Percentiles rank a stretch among this genome's conserved stretches.
phyloP scores from a whole-genome alignment of 64 coral and sea anemone species.

The Actinia equina region DNA sequence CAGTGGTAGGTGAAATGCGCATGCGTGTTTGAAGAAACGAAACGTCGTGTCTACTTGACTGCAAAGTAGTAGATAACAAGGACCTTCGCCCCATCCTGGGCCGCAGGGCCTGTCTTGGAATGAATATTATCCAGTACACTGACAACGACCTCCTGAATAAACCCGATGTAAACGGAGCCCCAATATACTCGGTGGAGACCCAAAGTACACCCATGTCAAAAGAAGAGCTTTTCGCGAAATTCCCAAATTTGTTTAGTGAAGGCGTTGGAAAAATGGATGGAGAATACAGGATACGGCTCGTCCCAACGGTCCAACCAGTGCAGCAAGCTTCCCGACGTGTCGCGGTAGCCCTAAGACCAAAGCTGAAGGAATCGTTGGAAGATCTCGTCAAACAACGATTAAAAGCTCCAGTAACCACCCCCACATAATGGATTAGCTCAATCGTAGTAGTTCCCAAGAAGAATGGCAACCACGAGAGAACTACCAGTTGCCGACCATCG shows the following conservation, averaged over 20 bases:
- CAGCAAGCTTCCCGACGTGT: no score
- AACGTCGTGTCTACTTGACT: constrained; percentile 16
- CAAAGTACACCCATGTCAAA: not conserved
- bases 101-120: not conserved
- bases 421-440: no score
- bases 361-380: no score
- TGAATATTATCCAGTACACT: constrained; percentile 13
- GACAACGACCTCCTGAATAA: constrained; percentile 27
- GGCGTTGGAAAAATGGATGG: not conserved
- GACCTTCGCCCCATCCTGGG: constrained; percentile 1
- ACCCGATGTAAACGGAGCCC: not conserved
- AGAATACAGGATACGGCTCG: not conserved
- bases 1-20: not conserved
- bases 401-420: no score
- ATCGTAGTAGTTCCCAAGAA: no score
- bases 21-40: constrained; percentile 12
- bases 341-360: no score
- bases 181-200: constrained; percentile 14
- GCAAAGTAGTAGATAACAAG: not conserved
- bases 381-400: no score
- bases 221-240: not conserved
- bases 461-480: no score
- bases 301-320: no score
- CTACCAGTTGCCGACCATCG: no score
- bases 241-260: not conserved